Evolutionary conservation across 2,113 vertebrate genomes (phyloP), one percentile per base, ranked within the genome.

Genomic region (Cynopterus brachyotis): DNA sequence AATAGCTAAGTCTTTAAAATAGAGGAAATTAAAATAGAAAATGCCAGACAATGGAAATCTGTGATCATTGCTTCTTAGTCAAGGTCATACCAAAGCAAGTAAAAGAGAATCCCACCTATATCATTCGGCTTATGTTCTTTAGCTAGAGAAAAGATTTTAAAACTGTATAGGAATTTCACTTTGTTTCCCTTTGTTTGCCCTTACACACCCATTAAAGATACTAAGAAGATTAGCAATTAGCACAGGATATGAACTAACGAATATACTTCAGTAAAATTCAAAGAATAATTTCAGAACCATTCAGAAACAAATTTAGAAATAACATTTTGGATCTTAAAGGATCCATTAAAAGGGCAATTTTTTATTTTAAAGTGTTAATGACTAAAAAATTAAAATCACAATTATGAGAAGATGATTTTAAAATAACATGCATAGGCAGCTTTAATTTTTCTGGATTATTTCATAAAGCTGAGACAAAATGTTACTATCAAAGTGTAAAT

Each of bases 401-500:
- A 20, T 69, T 13, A 60, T 13, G 3, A 89, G 75, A 42, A 85
- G 6, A 15, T 22, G 64, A 53, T 95, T 95, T 93, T 95, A 86
- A 76, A 66, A 35, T 85, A 94, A 42, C 66, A 28, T 87, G 37
- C 67, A 90, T 26, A 87, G 55, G 59, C 72, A 95, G 37, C 32
- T 95, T 96, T 5, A 22, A 11, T 75, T 98, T 75, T 98, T 42
- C 57, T 90, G 47, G 78, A 85, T 75, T 89, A 60, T 26, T 11
- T 20, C 28, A 72, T 96, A 93, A 97, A 42, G 45, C 12, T 80
- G 86, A 53, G 45, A 88, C 30, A 67, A 96, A 92, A 95, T 92
- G 45, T 91, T 69, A 66, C 82, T 82, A 47, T 91, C 79, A 88
- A 67, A 78, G 97, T 42, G 95, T 26, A 81, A 69, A 86, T 97